phyloP scores from a whole-genome alignment of 2,888 invertebrate genomes.

The Melanostoma mellinum region DNA sequence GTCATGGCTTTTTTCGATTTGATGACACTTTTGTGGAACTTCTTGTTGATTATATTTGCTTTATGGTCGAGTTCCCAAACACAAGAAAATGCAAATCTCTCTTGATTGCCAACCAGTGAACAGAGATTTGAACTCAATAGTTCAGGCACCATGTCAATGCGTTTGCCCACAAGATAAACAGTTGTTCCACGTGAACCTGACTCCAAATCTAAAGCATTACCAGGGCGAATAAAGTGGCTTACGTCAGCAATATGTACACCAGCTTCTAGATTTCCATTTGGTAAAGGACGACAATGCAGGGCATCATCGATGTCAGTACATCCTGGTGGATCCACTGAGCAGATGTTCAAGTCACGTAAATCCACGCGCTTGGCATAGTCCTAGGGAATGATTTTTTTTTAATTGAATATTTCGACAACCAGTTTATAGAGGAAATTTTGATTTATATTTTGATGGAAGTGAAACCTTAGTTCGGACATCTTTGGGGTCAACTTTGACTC shows the following conservation, averaged over 20 bases:
- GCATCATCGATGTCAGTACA: conserved; percentile 99
- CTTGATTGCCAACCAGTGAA: conserved; percentile 94
- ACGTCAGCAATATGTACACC: conserved; percentile 99
- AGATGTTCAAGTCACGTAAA: conserved; percentile 92
- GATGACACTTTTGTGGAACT: conserved; percentile 96
- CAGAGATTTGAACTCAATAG: conserved; percentile 97
- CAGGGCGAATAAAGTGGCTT: conserved; percentile 96
- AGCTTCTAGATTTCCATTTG: conserved; percentile 90
- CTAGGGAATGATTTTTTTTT: conserved; percentile 77
- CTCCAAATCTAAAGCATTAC: conserved; percentile 95
- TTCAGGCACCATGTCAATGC: conserved; percentile 95
- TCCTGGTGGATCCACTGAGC: conserved; percentile 98
- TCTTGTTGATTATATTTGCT: conserved; percentile 90
- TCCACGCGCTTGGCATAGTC: conserved; percentile 91
- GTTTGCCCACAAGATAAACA: conserved; percentile 96
- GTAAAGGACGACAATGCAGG: conserved; percentile 91
- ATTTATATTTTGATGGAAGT: too few species aligned
- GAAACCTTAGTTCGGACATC: too few species aligned
- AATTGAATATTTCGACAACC: too few species aligned
- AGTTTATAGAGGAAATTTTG: too few species aligned
- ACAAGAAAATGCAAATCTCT: conserved; percentile 97
- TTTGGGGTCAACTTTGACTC: too few species aligned
- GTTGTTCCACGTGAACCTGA: conserved; percentile 97
- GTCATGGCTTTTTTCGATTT: conserved; percentile 96
- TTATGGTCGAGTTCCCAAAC: conserved; percentile 95